Percentiles rank a stretch among this genome's conserved stretches.
These are phyloP conservation scores for Temnothorax longispinosus DNA, from an alignment of 1,140 invertebrate genomes.

Conservation along the genomic window DNA sequence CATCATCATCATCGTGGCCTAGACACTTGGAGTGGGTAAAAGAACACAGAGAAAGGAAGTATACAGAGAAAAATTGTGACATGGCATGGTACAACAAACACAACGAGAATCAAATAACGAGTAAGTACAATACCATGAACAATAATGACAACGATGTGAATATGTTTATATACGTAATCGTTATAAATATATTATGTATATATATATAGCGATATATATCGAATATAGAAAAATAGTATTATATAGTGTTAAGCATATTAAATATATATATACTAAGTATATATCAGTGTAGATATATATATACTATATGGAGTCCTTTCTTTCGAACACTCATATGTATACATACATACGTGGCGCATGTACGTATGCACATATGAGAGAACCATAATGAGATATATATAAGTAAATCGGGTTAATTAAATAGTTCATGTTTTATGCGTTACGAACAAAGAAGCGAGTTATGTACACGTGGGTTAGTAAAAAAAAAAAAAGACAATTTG, in stretches of 20 bases:
- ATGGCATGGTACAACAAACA: conserved; percentile 76
- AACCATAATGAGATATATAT: conserved; percentile 69
- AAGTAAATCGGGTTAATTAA: conserved; percentile 80
- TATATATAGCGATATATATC: conserved; percentile 54
- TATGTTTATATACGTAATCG: conserved; percentile 54
- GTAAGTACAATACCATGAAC: conserved; percentile 78
- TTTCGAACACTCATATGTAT: conserved; percentile 66
- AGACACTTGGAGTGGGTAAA: conserved; percentile 79
- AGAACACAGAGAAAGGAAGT: conserved; percentile 71
- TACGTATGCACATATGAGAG: conserved; percentile 69
- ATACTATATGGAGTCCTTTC: conserved; percentile 61
- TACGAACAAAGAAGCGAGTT: conserved; percentile 86
- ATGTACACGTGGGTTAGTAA: conserved; percentile 86
- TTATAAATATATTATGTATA: conserved; percentile 66
- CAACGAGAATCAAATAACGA: conserved; percentile 78
- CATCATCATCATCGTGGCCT: conserved; percentile 67
- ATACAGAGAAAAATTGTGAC: conserved; percentile 68
- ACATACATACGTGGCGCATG: conserved; percentile 66
- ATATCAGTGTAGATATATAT: conserved; percentile 45
- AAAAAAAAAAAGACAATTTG: conserved; percentile 77
- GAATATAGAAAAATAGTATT: conserved; percentile 75
- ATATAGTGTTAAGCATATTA: conserved; percentile 72
- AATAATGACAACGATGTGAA: conserved; percentile 73
- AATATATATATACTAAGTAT: conserved; percentile 70
- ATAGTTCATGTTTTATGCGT: conserved; percentile 85